phyloP scores from a whole-genome alignment of 1,140 invertebrate species.

The Holcopasites calliopsidis region DNA sequence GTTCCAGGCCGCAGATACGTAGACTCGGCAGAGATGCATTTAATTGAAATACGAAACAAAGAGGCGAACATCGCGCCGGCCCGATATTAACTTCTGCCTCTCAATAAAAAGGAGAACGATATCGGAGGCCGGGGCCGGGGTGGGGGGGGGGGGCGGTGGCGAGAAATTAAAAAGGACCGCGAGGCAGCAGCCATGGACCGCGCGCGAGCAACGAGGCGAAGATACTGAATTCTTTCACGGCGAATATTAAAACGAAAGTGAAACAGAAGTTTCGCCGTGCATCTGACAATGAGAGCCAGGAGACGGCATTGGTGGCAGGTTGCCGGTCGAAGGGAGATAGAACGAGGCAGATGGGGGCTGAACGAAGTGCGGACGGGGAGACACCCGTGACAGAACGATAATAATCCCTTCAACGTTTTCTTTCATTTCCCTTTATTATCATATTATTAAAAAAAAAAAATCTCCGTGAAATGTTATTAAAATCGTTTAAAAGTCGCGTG shows the following conservation, averaged over 20 bases:
- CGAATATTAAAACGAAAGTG: slow-evolving; percentile 74
- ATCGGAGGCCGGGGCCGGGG: neutral
- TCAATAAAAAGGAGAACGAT: slow-evolving; percentile 14
- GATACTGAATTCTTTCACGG: slow-evolving; percentile 54
- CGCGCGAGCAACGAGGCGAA: slow-evolving; percentile 9
- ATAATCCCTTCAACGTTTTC: slow-evolving; percentile 77
- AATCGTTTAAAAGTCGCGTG: slow-evolving; percentile 75
- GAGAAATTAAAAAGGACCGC: slow-evolving; percentile 27
- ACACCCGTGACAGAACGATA: slow-evolving; percentile 73
- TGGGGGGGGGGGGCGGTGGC: neutral
- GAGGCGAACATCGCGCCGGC: slow-evolving; percentile 1
- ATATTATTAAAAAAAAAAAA: slow-evolving; percentile 79
- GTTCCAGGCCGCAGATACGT: neutral
- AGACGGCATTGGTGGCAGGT: slow-evolving; percentile 48
- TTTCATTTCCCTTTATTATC: slow-evolving; percentile 79
- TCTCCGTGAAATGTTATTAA: slow-evolving; percentile 78
- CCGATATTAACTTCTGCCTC: slow-evolving; percentile 31
- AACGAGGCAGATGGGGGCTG: slow-evolving; percentile 38
- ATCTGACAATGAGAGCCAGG: slow-evolving; percentile 42
- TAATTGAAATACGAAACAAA: slow-evolving; percentile 12
- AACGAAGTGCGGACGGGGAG: slow-evolving; percentile 52
- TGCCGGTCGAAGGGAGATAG: slow-evolving; percentile 12
- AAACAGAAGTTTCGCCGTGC: slow-evolving; percentile 51
- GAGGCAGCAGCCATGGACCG: neutral
- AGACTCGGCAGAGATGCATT: neutral